Evolutionary conservation across 23 tunicate species (phyloP).

Genomic region (Aplidium turbinatum): DNA sequence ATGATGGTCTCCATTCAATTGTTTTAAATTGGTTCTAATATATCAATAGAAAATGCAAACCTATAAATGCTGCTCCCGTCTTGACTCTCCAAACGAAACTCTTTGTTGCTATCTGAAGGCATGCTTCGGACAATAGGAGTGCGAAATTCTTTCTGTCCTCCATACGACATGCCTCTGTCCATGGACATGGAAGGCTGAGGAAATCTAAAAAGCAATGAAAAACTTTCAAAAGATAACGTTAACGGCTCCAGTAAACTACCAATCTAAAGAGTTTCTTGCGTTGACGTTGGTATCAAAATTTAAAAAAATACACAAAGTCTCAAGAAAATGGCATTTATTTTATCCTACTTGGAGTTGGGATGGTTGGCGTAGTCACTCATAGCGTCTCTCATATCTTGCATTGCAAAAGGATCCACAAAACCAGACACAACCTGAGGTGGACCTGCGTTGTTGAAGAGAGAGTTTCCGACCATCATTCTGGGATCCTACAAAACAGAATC

Average conservation of each 20-base stretch:
- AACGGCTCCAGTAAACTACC: neutral
- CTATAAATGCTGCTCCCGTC: constrained; percentile 64
- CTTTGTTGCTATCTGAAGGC: constrained; percentile 44
- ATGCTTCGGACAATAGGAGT: constrained; percentile 44
- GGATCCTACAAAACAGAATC: constrained; percentile 66
- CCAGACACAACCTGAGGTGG: constrained; percentile 73
- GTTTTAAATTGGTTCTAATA: too few species aligned
- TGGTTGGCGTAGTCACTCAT: constrained; percentile 67
- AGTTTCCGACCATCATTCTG: constrained; percentile 62
- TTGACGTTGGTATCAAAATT: too few species aligned
- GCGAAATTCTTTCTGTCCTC: constrained; percentile 44
- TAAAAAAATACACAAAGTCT: too few species aligned
- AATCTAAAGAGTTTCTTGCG: too few species aligned
- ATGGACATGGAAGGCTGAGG: constrained; percentile 37
- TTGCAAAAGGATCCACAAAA: constrained; percentile 79
- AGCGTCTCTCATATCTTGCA: constrained; percentile 82
- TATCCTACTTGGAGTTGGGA: constrained; percentile 21
- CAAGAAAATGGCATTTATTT: too few species aligned
- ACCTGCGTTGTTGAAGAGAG: constrained; percentile 53
- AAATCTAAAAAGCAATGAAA: constrained; percentile 27
- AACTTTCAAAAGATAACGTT: neutral
- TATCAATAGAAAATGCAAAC: too few species aligned
- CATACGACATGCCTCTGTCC: constrained; percentile 26
- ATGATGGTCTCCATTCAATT: too few species aligned
- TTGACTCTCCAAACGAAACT: constrained; percentile 55